phyloP scores from a whole-genome alignment of 2,888 invertebrate genomes.

The Eueremaeus valkanovi region DNA sequence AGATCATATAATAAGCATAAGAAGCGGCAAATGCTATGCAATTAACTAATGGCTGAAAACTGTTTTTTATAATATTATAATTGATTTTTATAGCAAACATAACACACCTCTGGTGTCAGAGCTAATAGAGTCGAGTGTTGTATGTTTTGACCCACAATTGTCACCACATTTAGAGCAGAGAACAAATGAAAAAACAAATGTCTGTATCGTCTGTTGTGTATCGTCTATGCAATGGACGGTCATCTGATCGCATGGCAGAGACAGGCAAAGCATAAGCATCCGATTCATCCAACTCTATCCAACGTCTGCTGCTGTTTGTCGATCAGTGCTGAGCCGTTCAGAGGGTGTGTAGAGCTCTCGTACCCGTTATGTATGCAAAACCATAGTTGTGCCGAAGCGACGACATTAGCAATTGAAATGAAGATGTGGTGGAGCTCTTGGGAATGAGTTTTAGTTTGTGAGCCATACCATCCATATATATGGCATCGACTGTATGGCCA shows the following conservation, averaged over 20 bases:
- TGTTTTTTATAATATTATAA: too few relatives aligned
- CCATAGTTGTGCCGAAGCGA: conserved; percentile 36
- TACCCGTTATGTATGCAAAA: conserved; percentile 36
- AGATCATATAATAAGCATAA: not conserved
- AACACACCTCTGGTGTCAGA: not conserved
- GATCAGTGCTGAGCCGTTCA: conserved; percentile 27
- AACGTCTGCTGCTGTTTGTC: conserved; percentile 19
- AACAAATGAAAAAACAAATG: not conserved
- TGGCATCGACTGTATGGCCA: not conserved
- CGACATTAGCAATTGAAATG: conserved; percentile 36
- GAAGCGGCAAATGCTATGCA: not conserved
- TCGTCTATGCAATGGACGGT: not conserved
- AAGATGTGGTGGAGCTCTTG: conserved; percentile 36
- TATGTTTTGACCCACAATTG: not conserved
- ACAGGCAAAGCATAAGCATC: not conserved
- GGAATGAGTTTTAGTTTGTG: conserved; percentile 30
- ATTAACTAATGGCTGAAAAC: conserved; percentile 18
- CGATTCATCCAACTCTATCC: conserved; percentile 23
- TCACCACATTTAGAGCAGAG: conserved; percentile 9
- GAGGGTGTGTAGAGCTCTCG: conserved; percentile 32
- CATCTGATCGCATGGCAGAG: not conserved
- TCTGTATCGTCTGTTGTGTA: not conserved
- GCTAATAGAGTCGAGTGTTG: too few relatives aligned
- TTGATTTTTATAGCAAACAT: not conserved
- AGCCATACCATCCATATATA: conserved; percentile 8